These are phyloP conservation scores for Dryoscopus gambensis DNA, from an alignment of 2,113 vertebrate genomes.

Conservation along the genomic window DNA sequence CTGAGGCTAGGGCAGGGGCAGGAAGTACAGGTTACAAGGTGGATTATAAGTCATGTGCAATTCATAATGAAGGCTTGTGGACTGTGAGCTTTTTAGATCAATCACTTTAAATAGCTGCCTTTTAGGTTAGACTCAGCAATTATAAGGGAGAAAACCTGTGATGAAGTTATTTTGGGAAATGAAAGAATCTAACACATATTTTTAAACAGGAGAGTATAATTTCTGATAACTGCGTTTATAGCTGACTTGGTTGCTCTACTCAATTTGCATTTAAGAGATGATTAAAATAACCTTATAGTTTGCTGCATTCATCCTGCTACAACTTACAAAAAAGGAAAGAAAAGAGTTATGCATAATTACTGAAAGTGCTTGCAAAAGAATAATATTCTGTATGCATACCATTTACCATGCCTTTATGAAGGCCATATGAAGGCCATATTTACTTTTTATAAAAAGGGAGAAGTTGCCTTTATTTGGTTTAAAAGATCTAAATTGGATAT, in stretches of 20 bases:
- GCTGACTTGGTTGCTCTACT: not conserved
- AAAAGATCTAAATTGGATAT: not conserved
- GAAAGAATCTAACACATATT: not conserved
- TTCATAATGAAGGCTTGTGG: slow-evolving; percentile 26
- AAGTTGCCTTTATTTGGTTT: not conserved
- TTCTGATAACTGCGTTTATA: slow-evolving; percentile 17
- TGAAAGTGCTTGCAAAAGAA: not conserved
- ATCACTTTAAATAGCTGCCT: slow-evolving; percentile 4
- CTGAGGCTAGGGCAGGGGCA: not conserved
- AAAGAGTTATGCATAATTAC: not conserved
- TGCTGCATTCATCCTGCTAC: not conserved
- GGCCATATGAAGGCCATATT: too few relatives aligned
- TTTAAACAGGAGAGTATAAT: slow-evolving; percentile 21
- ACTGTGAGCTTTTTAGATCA: not conserved
- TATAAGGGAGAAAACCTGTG: not conserved
- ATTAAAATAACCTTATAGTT: slow-evolving; percentile 27
- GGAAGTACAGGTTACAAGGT: not conserved
- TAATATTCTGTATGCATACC: not conserved
- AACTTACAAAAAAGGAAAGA: not conserved
- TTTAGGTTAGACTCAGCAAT: slow-evolving; percentile 7
- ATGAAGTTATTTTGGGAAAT: slow-evolving; percentile 12
- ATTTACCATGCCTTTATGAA: not conserved
- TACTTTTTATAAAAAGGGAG: not conserved
- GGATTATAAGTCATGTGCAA: not conserved
- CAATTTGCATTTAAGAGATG: not conserved